A percentile compares a stretch with the other conserved stretches of the same genome.
Conservation (phyloP, 2,888 invertebrate genomes). For the Tetranychus truncatus region DNA sequence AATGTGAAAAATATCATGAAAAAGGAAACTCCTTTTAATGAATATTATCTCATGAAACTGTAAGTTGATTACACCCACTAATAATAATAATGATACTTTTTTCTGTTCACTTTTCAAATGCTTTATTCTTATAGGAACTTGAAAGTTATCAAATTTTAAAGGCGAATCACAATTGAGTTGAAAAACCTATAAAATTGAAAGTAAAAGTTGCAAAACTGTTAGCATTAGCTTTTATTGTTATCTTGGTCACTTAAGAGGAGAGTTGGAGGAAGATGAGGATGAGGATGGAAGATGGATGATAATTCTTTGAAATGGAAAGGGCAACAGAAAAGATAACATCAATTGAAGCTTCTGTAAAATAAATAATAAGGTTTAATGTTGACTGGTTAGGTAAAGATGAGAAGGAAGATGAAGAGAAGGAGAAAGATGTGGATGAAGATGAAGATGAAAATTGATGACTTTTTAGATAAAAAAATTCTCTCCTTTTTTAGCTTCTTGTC, state of each 20-base stretch:
- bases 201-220: background rate
- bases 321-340: background rate
- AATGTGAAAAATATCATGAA: background rate
- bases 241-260: background rate
- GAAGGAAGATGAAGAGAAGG: background rate
- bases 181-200: background rate
- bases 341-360: background rate
- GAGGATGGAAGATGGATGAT: background rate
- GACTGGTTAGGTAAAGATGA: background rate
- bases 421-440: background rate
- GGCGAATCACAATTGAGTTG: background rate
- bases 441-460: conserved; percentile 1
- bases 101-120: background rate
- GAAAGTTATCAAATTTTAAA: background rate
- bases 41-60: background rate
- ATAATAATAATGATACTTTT: no score
- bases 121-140: background rate
- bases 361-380: background rate
- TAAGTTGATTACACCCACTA: background rate
- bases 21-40: conserved; percentile 8
- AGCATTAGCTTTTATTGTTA: background rate
- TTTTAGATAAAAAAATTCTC: background rate
- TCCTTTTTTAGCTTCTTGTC: background rate
- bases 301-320: background rate
- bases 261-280: background rate